These are phyloP conservation scores for Pharmacophagus antenor DNA, from an alignment of 2,888 invertebrate species.

Conservation along the genomic window DNA sequence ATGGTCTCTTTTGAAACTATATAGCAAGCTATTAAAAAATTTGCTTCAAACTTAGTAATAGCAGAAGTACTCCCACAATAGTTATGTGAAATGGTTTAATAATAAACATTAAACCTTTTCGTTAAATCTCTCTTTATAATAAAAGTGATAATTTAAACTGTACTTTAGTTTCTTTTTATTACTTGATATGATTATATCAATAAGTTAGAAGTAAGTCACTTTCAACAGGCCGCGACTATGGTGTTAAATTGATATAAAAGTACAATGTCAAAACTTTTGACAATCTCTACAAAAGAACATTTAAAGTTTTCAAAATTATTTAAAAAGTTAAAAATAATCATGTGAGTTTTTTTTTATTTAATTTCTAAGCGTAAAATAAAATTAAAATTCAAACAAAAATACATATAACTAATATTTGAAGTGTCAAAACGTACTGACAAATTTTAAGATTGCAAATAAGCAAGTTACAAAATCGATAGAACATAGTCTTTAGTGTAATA, in stretches of 20 bases:
- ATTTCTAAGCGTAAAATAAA: no score
- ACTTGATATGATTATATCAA: not conserved
- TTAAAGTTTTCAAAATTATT: no score
- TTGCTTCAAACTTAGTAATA: not conserved
- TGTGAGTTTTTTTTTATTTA: no score
- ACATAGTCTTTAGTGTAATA: not conserved
- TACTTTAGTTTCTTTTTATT: not conserved
- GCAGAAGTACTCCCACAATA: not conserved
- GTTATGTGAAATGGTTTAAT: not conserved
- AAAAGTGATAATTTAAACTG: not conserved
- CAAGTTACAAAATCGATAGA: not conserved
- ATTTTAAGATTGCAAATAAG: no score
- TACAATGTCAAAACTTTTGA: no score
- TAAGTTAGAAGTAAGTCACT: conserved; percentile 21
- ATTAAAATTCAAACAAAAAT: no score
- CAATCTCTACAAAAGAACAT: no score
- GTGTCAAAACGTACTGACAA: no score
- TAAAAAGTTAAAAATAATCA: no score
- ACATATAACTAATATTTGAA: no score
- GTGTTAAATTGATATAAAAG: no score
- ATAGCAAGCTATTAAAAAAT: not conserved
- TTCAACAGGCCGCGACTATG: no score
- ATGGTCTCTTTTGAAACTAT: not conserved
- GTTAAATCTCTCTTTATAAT: not conserved
- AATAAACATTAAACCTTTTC: not conserved